Percentiles rank a stretch among this genome's conserved stretches.
These are phyloP conservation scores for Zaprionus africanus DNA, from an alignment of 1,140 invertebrate species.

Conservation along the genomic window DNA sequence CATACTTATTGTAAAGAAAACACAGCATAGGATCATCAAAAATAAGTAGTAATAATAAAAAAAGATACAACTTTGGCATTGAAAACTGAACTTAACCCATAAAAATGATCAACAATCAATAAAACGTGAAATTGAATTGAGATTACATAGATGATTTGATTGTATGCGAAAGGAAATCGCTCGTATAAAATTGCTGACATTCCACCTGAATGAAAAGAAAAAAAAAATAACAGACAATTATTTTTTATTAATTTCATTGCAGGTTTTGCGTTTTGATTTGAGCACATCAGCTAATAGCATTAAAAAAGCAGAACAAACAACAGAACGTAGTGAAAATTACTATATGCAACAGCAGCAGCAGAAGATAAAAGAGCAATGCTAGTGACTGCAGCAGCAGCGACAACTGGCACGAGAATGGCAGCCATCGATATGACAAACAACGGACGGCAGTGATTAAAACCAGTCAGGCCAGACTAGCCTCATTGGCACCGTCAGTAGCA, in stretches of 20 bases:
- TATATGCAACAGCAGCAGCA: slow-evolving; percentile 36
- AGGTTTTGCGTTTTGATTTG: slow-evolving; percentile 75
- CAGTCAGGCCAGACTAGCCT: slow-evolving; percentile 69
- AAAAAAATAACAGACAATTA: slow-evolving; percentile 46
- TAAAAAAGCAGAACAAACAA: slow-evolving; percentile 52
- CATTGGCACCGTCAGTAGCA: slow-evolving; percentile 55
- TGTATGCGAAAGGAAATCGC: not conserved
- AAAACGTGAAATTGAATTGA: not conserved
- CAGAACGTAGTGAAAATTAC: slow-evolving; percentile 57
- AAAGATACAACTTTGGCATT: not conserved
- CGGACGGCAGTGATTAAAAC: slow-evolving; percentile 74
- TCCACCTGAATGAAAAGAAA: slow-evolving; percentile 13
- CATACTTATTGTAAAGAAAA: no score
- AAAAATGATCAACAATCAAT: not conserved
- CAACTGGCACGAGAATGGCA: slow-evolving; percentile 70
- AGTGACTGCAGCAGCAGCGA: slow-evolving; percentile 40
- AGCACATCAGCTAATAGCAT: slow-evolving; percentile 72
- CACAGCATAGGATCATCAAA: no score
- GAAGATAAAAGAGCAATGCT: slow-evolving; percentile 41
- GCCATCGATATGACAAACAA: slow-evolving; percentile 69
- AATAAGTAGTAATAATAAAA: no score
- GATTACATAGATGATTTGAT: not conserved
- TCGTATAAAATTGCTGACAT: slow-evolving; percentile 14
- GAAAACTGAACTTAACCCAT: slow-evolving; percentile 1
- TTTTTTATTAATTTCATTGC: slow-evolving; percentile 57